Evolutionary conservation across 2,797 vertebrate genomes (phyloP), one percentile per base, ranked within the genome.

Genomic region (Pseudomugil tenellus): DNA sequence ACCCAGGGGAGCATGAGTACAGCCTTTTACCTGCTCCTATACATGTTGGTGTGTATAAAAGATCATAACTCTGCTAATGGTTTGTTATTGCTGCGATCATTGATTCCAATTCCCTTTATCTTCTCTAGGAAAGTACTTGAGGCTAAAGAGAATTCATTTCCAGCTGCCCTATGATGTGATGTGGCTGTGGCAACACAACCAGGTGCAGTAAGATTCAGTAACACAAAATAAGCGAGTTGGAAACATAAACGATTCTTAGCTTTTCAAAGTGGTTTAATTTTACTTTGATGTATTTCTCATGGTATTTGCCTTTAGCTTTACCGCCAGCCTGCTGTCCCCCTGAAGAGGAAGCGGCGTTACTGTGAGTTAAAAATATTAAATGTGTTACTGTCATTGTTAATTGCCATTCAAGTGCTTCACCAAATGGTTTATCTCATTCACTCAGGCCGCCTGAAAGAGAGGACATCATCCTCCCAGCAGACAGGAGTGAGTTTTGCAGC

Each of bases 101-200:
- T 67, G 2, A 68, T 57, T 41, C 26, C 51, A 77, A 68, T 49
- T 62, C 31, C 26, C 39, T 68, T 60, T 63, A 21, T 78, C 29
- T 74, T 65, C 41, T 66, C 4, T 65, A 99, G 98, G 98, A 57
- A 99, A 99, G 86, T 99, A 99, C 91, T 93, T 99, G 78, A 95
- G 98, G 89, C 95, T 99, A 77, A 99, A 98, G 87, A 89, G 96
- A 71, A 97, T 97, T 60, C 94, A 99, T 90, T 99, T 99, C 92
- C 97, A 99, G 93, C 91, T 99, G 87, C 97, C 98, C 19, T 99
- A 98, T 53, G 97, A 99, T 79, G 96, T 99, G 83, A 95, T 99
- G 88, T 98, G 96, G 96, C 96, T 96, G 84, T 99, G 96, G 96
- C 96, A 96, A 89, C 95, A 98, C 81, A 95, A 98, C 84, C 96